phyloP scores from a whole-genome alignment of 2,113 vertebrate species.

The Bubo bubo region DNA sequence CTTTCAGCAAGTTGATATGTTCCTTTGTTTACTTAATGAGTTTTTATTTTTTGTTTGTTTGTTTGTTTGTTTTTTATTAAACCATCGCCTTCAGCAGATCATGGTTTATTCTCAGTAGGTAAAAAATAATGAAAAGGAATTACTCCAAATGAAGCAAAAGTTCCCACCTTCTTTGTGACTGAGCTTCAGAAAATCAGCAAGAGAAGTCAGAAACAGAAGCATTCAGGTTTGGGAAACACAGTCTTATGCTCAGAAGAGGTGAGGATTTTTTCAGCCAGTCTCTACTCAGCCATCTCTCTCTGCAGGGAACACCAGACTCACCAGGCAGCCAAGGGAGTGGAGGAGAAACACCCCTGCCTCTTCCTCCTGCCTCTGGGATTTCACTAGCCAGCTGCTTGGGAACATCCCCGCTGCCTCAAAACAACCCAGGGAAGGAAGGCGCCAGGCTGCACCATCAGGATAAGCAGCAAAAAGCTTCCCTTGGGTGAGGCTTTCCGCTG shows the following conservation, averaged over 20 bases:
- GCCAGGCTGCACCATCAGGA: rapidly evolving
- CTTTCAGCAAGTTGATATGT: not conserved
- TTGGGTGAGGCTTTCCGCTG: not conserved
- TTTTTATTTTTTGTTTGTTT: not conserved
- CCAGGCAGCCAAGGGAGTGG: not conserved
- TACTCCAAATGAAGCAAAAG: not conserved
- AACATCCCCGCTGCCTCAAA: not conserved
- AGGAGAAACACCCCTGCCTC: not conserved
- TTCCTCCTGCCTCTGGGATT: not conserved
- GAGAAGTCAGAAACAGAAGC: not conserved
- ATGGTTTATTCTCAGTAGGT: not conserved
- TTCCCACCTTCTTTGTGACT: not conserved
- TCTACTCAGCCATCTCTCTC: not conserved
- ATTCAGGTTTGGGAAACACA: not conserved
- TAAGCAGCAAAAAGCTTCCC: not conserved
- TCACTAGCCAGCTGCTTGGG: not conserved
- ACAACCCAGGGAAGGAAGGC: not conserved
- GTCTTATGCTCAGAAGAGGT: not conserved
- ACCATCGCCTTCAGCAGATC: not conserved
- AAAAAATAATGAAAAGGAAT: not conserved
- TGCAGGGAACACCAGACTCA: not conserved
- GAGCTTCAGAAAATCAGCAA: not conserved
- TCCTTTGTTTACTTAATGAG: not conserved
- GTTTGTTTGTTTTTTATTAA: not conserved
- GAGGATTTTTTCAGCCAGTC: not conserved